Conservation (phyloP, 2,113 vertebrate species). For the Percopsis transmontana region DNA sequence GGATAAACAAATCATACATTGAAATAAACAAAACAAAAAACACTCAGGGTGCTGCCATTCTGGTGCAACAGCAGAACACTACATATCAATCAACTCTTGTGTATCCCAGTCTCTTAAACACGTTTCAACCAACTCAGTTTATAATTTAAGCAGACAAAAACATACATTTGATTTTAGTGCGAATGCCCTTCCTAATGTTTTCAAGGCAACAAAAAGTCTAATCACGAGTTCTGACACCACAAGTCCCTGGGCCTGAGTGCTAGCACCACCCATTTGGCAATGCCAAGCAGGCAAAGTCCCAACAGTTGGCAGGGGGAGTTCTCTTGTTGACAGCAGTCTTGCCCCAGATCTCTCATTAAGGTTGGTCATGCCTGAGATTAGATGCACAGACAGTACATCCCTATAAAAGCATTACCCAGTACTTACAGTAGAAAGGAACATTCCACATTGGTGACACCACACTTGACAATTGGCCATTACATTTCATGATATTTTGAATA, state of each 20-base stretch:
- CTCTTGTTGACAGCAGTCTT: slow-evolving; percentile 62
- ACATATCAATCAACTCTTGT: slow-evolving; percentile 12
- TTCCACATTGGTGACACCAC: slow-evolving; percentile 41
- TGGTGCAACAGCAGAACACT: slow-evolving; percentile 14
- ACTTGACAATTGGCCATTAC: neutral
- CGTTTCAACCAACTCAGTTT: slow-evolving; percentile 20
- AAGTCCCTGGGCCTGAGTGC: slow-evolving; percentile 42
- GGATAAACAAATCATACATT: slow-evolving; percentile 43
- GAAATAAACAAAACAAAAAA: slow-evolving; percentile 47
- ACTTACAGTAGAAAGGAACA: slow-evolving; percentile 21
- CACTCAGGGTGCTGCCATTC: too few relatives aligned
- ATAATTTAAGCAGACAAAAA: slow-evolving; percentile 29
- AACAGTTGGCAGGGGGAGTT: slow-evolving; percentile 54
- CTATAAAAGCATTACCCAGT: slow-evolving; percentile 35
- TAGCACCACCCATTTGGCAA: slow-evolving; percentile 60
- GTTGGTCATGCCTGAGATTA: slow-evolving; percentile 63
- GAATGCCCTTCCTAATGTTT: slow-evolving; percentile 48
- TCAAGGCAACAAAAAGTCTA: slow-evolving; percentile 51
- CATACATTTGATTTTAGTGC: slow-evolving; percentile 32
- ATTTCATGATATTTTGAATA: slow-evolving; percentile 6
- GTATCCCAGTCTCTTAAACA: too few relatives aligned
- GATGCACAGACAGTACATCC: slow-evolving; percentile 40
- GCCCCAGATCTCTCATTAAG: slow-evolving; percentile 68
- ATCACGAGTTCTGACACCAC: slow-evolving; percentile 61
- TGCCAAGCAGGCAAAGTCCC: slow-evolving; percentile 51